Base-by-base conservation (phyloP, 2,888 invertebrate genomes). In the Campoplex capitator region DNA sequence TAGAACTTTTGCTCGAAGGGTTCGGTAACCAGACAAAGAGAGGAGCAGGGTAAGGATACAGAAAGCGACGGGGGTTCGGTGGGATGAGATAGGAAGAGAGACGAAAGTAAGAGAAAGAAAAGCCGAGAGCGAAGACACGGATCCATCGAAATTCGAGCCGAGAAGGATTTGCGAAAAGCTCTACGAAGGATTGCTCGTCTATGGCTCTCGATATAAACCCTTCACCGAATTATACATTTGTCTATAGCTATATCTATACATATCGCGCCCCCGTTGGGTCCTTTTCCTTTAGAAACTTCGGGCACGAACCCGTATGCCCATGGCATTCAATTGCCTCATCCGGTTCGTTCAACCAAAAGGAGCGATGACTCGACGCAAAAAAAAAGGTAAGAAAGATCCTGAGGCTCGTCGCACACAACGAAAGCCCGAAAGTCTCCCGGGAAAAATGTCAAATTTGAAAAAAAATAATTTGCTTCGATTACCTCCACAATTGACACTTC, bases 151-250 rank as follows among this genome's bases (percentile, higher is more conserved):
- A 80, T 73, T 83, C 68, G 62, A 75, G 23, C 75, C 67, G 75
- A 83, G 51, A 78, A 67, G 68, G 86, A 86, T 86, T 83, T 83
- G 76, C 51, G 68, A 42, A 13, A 73, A 73, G 70, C 75, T 83
- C 70, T 51, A 35, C n/a, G 9, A 62, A 35, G 73, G 48, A 86
- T 83, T 83, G 75, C 75, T 23, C 23, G 70, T 67, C 42, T 68
- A 38, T 6, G 56, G 54, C 74, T 74, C 82, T 75, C 45, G 48
- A 23, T 58, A 51, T 68, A 42, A 42, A 51, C 38, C 56, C 58
- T 62, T 54, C 38, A 11, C 45, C 11, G 45, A 67, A 67, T 67
- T 56, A 42, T 45, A 56, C 3, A 62, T 65, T 58, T 56, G 13
- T 58, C 23, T 23, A 23, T 23, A 23, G 23, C 23, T 23, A 42